These are phyloP conservation scores for Microcebus tavaratra DNA, from an alignment of 2,113 vertebrate species.

Conservation along the genomic window DNA sequence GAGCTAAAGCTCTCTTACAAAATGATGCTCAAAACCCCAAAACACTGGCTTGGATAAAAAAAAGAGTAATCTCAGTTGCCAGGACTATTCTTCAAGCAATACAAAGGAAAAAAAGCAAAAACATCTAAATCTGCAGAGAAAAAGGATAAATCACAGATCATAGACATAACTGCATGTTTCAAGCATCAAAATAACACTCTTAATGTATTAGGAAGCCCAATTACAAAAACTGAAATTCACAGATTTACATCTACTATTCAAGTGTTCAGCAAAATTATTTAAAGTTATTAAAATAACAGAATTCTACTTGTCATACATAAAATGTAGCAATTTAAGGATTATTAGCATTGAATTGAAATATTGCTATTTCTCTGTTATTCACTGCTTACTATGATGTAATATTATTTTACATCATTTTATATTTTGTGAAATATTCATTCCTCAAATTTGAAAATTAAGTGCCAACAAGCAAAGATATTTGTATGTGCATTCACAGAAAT, in stretches of 20 bases:
- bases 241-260: not conserved
- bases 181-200: not conserved
- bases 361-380: not conserved
- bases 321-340: not conserved
- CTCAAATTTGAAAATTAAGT: slow-evolving; percentile 47
- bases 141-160: slow-evolving; percentile 12
- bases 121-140: slow-evolving; percentile 30
- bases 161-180: not conserved
- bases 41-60: not conserved
- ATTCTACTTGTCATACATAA: not conserved
- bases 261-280: slow-evolving; percentile 34
- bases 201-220: not conserved
- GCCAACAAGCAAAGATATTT: not conserved
- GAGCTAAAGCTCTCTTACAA: slow-evolving; percentile 43
- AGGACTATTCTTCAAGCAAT: slow-evolving; percentile 22
- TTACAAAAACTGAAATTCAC: not conserved
- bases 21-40: not conserved
- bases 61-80: not conserved
- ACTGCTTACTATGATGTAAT: not conserved
- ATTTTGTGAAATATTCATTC: slow-evolving; percentile 16
- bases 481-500: slow-evolving; percentile 17
- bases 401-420: not conserved
- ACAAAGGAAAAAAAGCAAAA: slow-evolving; percentile 32
- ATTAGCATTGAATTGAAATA: slow-evolving; percentile 27
- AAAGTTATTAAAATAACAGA: slow-evolving; percentile 37